Base-by-base conservation (phyloP, 2,113 vertebrate genomes). In the Glaucomys volans region DNA sequence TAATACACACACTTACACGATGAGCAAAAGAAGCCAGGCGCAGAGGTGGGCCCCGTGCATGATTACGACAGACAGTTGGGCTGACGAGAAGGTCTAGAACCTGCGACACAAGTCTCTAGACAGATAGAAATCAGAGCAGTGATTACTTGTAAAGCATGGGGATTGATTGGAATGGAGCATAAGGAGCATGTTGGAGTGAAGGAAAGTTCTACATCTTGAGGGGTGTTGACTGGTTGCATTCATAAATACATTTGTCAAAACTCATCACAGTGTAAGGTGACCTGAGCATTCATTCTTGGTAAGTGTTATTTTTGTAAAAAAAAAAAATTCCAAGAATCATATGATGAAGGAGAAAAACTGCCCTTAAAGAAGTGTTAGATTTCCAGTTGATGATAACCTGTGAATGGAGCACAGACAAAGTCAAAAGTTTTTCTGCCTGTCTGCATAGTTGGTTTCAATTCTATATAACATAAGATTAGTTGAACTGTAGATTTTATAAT, bases 311-410 rank as follows among this genome's bases (percentile, higher is more conserved):
- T 79, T 57, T 26, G 30, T 3, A 6, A 90, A 93, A 72, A 83
- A 87, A 89, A 75, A 71, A 77, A 66, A 17, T 52, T 69, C 22
- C 24, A 84, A 92, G 30, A 90, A 44, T 30, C 20, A 57, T 2
- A 14, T 16, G 24, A 50, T 20, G 30, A 57, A 30, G 59, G 17
- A 14, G 47, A 17, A 1, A 22, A 26, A 13, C 28, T 76, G 77
- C 67, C 28, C 44, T 94, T 59, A 32, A 67, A 86, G 57, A 87
- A 85, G n/a, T 32, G 50, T 92, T 86, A 90, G 75, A 59, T 87
- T 93, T 57, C 87, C 74, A 13, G 6, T 37, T 93, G 50, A 14
- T 89, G 50, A 26, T 59, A n/a, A 42, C 62, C 44, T 42, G 42
- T 3, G 16, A n/a, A 72, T 32, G 16, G 24, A 30, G 14, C 42